A percentile compares a stretch with the other conserved stretches of the same genome.
Evolutionary conservation across 2,797 vertebrate genomes (phyloP).

Genomic region (Galaxias olidus): DNA sequence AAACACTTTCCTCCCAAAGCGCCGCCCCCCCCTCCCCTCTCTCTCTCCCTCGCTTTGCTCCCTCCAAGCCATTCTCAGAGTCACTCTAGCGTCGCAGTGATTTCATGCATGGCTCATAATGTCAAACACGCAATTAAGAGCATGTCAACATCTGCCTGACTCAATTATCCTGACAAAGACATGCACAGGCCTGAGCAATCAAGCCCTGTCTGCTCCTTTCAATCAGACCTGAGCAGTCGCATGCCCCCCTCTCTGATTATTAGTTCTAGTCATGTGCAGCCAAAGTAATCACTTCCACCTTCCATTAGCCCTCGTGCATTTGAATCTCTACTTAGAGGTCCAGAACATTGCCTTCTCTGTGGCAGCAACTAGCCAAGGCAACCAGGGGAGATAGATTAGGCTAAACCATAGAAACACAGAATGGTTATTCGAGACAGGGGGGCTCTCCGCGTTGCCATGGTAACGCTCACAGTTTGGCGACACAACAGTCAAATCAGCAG

Average conservation of each 20-base stretch:
- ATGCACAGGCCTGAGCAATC: constrained; percentile 10
- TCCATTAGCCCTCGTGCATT: constrained; percentile 19
- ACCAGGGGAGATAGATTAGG: neutral
- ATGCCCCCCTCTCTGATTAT: constrained; percentile 24
- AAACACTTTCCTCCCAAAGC: neutral
- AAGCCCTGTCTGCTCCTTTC: neutral
- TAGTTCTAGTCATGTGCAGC: constrained; percentile 22
- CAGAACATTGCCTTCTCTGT: constrained; percentile 31
- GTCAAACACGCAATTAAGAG: constrained; percentile 63
- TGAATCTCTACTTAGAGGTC: constrained; percentile 25
- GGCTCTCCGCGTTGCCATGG: constrained; percentile 41
- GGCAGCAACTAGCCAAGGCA: neutral
- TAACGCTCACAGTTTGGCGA: constrained; percentile 36
- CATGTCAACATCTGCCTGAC: constrained; percentile 53
- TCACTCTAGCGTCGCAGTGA: constrained; percentile 24
- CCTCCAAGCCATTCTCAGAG: constrained; percentile 32
- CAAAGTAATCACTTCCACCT: constrained; percentile 24
- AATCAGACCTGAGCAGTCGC: neutral
- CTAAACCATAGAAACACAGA: constrained; percentile 36
- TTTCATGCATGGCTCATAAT: constrained; percentile 49
- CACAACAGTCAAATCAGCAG: constrained; percentile 22
- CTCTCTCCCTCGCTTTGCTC: constrained; percentile 3
- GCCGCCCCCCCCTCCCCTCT: neutral
- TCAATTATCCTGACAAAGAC: constrained; percentile 46
- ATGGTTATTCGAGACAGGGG: neutral